These are phyloP conservation scores for Carcinoscorpius rotundicauda DNA, from an alignment of 1,140 invertebrate species.

Conservation along the genomic window DNA sequence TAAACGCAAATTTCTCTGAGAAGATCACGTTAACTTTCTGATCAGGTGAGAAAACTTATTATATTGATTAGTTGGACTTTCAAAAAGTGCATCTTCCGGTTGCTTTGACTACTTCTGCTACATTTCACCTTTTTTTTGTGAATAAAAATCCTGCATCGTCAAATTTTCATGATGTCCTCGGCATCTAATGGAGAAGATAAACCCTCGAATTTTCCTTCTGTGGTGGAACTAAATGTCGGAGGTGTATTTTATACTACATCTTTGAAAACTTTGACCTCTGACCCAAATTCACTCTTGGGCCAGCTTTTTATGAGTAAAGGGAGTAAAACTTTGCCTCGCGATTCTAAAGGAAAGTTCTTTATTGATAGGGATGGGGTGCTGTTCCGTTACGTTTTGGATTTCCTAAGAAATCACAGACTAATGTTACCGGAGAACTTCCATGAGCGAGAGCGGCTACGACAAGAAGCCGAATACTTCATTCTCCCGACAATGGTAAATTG, in stretches of 20 bases:
- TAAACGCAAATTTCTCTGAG: too few relatives aligned
- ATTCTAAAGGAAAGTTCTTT: conserved; percentile 40
- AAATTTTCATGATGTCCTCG: too few relatives aligned
- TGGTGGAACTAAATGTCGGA: conserved; percentile 78
- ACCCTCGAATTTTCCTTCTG: conserved; percentile 29
- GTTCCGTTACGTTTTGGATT: conserved; percentile 93
- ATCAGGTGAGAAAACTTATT: too few relatives aligned
- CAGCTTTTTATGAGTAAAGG: conserved; percentile 50
- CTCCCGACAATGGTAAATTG: conserved; percentile 33
- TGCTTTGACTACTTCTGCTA: too few relatives aligned
- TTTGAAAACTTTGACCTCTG: conserved; percentile 55
- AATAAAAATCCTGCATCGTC: too few relatives aligned
- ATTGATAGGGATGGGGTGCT: conserved; percentile 93
- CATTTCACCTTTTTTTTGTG: too few relatives aligned
- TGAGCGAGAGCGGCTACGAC: conserved; percentile 73
- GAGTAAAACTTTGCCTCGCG: too few relatives aligned
- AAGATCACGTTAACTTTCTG: too few relatives aligned
- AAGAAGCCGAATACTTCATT: conserved; percentile 77
- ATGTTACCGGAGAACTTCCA: conserved; percentile 89
- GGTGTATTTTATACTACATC: conserved; percentile 79
- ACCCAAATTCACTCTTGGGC: conserved; percentile 56
- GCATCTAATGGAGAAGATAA: too few relatives aligned
- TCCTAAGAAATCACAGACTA: conserved; percentile 73
- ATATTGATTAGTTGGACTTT: too few relatives aligned
- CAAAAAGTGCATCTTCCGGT: too few relatives aligned